Evolutionary conservation across 1,140 invertebrate species (phyloP).

Genomic region (Drosophila asahinai): DNA sequence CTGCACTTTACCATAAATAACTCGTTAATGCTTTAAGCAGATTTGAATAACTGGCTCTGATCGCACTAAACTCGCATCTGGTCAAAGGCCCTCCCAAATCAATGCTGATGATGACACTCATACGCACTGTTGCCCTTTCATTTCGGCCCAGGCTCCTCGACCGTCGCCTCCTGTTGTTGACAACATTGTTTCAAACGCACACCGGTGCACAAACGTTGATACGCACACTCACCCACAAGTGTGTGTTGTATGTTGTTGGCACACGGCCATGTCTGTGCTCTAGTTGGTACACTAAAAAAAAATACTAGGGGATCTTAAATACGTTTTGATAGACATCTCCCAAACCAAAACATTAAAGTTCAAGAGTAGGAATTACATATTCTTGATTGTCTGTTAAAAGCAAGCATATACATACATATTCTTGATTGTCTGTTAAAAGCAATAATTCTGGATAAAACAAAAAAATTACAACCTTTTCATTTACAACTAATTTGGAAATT

Average conservation of each 20-base stretch:
- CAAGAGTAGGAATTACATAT: too few species aligned
- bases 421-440: too few species aligned
- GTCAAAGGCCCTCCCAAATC: constrained; percentile 55
- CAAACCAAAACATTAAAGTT: too few species aligned
- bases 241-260: constrained; percentile 11
- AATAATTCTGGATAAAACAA: too few species aligned
- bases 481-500: too few species aligned
- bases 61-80: constrained; percentile 9
- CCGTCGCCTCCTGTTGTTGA: constrained; percentile 62
- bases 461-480: too few species aligned
- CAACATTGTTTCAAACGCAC: constrained; percentile 73
- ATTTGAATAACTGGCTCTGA: constrained; percentile 36
- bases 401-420: too few species aligned
- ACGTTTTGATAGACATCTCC: too few species aligned
- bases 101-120: constrained; percentile 77
- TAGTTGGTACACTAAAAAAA: constrained; percentile 16
- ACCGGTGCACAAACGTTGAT: constrained; percentile 10
- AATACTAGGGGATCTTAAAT: neutral
- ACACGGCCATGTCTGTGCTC: constrained; percentile 29
- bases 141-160: constrained; percentile 26
- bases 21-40: constrained; percentile 11
- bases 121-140: constrained; percentile 81
- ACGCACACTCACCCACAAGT: constrained; percentile 7
- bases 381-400: too few species aligned
- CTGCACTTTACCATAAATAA: neutral